A percentile compares a stretch with the other conserved stretches of the same genome.
Evolutionary conservation across 2,113 vertebrate genomes (phyloP).

Genomic region (Girardinichthys multiradiatus): DNA sequence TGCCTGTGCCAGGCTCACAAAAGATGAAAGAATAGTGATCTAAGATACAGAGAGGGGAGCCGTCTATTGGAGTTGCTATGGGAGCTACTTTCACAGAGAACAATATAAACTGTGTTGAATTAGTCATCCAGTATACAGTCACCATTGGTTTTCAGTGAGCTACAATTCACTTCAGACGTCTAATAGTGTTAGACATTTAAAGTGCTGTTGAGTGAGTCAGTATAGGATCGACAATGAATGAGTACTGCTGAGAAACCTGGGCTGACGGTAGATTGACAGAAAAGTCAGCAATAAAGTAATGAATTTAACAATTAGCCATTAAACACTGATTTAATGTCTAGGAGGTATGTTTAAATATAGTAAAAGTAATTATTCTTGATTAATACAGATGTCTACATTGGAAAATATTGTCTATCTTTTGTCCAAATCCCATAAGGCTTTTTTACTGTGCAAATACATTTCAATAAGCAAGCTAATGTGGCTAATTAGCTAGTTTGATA

Average conservation of each 20-base stretch:
- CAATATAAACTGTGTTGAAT: slow-evolving; percentile 64
- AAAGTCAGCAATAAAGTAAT: neutral
- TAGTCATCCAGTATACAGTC: slow-evolving; percentile 52
- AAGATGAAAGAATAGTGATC: slow-evolving; percentile 77
- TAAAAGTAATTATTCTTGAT: too few species aligned
- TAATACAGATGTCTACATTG: too few species aligned
- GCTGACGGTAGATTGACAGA: neutral
- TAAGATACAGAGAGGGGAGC: slow-evolving; percentile 63
- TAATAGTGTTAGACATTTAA: slow-evolving; percentile 10
- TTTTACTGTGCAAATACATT: too few species aligned
- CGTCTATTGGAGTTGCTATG: slow-evolving; percentile 53
- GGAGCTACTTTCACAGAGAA: slow-evolving; percentile 57
- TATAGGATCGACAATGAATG: neutral
- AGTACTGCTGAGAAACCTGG: neutral
- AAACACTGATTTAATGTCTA: neutral
- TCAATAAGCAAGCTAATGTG: too few species aligned
- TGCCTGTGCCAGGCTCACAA: slow-evolving; percentile 52
- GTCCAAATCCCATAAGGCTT: too few species aligned
- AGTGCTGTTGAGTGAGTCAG: slow-evolving; percentile 3
- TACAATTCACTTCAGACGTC: slow-evolving; percentile 37
- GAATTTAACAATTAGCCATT: neutral
- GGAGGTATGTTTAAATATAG: neutral
- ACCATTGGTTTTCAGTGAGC: slow-evolving; percentile 33
- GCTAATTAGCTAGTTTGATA: too few species aligned
- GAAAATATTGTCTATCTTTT: too few species aligned